Evolutionary conservation across 2,113 vertebrate genomes (phyloP).

Genomic region (Lucifuga dentata): DNA sequence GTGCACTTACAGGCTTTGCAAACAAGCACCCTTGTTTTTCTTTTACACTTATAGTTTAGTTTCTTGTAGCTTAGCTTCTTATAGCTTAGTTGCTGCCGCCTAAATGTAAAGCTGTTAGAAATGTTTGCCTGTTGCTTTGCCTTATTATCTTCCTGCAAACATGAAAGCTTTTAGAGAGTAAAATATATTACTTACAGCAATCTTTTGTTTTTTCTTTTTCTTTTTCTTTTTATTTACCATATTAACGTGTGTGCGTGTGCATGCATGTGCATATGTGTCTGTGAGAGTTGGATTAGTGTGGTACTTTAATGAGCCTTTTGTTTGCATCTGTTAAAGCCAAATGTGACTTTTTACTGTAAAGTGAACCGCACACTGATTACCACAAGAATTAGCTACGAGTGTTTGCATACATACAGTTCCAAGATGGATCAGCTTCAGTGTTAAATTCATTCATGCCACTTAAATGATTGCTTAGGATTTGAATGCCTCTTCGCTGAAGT

Average conservation of each 20-base stretch:
- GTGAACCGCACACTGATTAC: conserved; percentile 3
- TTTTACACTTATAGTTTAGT: background rate
- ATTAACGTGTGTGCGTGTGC: conserved; percentile 15
- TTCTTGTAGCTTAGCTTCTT: too few species aligned
- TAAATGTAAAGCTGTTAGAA: conserved; percentile 17
- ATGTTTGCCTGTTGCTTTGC: conserved; percentile 5
- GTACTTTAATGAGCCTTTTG: conserved; percentile 19
- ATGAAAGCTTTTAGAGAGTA: background rate
- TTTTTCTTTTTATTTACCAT: too few species aligned
- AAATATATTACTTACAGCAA: too few species aligned
- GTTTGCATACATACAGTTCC: background rate
- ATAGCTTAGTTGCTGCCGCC: background rate
- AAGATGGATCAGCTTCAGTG: background rate
- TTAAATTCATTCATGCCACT: background rate
- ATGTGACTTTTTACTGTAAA: conserved; percentile 20
- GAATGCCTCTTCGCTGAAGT: background rate
- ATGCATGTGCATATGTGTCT: background rate
- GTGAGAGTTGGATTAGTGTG: conserved; percentile 1
- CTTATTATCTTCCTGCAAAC: conserved; percentile 1
- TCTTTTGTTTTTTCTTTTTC: too few species aligned
- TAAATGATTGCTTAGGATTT: background rate
- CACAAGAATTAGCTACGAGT: conserved; percentile 1
- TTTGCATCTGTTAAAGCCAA: conserved; percentile 15
- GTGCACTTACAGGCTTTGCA: background rate
- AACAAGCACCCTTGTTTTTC: too few species aligned